Evolutionary conservation across 2,797 vertebrate species (phyloP), one percentile per base, ranked within the genome.

Genomic region (Bryconaethiops microstoma): DNA sequence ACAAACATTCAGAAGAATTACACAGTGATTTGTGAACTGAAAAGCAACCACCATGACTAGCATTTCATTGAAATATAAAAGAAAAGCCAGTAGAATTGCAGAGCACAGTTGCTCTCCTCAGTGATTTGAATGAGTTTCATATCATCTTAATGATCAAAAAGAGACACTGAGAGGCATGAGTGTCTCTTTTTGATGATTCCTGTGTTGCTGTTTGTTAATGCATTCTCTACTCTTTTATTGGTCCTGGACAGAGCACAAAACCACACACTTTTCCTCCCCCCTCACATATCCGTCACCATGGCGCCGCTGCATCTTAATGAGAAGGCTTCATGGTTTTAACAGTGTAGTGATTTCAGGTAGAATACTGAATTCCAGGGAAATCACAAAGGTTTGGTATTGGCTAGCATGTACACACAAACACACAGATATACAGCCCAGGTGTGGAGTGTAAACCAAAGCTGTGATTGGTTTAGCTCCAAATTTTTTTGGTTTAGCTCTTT

Each of bases 291-390:
- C 54, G 16, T 55, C 63, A 71, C 45, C 48, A 75, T 29, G 13
- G 42, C 45, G 6, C 69, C 57, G 25, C 64, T 68, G 67, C 42
- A 76, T 80, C 48, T n/a, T 74, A 60, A 74, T 71, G 59, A 74
- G 73, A 77, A 69, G 54, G 50, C 55, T 65, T 74, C 23, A 69
- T 86, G 77, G 67, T 40, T 60, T 69, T 3, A 23, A 13, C 50
- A 77, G 70, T 74, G 25, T 29, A 60, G 50, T 78, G 50, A 72
- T 77, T 62, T 50, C 25, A 76, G 74, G 60, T 65, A 48, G 29
- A 57, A 73, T 77, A 76, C 70, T 76, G 39, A 19, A 50, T 81
- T 77, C 8, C 71, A 81, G 75, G 79, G 63, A 65, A 86, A 83
- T 69, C 81, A 81, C 62, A 83, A 64, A 63, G 23, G 76, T 54